Evolutionary conservation across 64 coral and sea anemone species (phyloP).

Genomic region (Montipora sp.): DNA sequence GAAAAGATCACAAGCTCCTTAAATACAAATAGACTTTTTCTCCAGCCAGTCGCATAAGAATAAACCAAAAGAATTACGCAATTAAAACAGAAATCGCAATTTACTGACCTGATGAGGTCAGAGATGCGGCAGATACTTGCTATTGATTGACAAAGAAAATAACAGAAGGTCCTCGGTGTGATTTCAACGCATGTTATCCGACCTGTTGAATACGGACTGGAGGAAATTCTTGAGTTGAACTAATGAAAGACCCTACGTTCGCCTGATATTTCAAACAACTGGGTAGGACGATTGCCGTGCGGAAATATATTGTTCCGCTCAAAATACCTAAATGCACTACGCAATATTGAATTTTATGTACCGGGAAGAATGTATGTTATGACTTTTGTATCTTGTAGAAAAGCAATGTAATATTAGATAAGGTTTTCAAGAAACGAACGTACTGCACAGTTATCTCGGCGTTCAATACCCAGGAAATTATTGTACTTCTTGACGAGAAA

Average conservation of each 20-base stretch:
- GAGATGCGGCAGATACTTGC: no score
- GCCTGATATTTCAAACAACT: background rate
- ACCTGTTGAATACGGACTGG: no score
- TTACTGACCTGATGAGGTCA: background rate
- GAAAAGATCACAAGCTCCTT: background rate
- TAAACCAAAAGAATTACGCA: no score
- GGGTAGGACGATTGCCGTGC: background rate
- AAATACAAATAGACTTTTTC: background rate
- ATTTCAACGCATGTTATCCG: no score
- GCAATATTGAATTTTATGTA: background rate
- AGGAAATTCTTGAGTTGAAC: background rate
- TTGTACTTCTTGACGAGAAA: background rate
- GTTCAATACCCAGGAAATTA: background rate
- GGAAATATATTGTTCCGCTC: slow-evolving; percentile 8
- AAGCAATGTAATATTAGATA: background rate
- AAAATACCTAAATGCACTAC: background rate
- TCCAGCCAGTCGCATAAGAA: no score
- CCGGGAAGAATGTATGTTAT: background rate
- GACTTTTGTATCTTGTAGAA: background rate
- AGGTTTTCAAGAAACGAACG: background rate
- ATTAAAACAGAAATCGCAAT: background rate
- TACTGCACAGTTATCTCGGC: no score
- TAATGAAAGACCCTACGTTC: background rate
- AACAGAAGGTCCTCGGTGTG: no score
- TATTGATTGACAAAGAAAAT: no score